Base-by-base conservation (phyloP, 2,113 vertebrate species). In the Nycticorax nycticorax region DNA sequence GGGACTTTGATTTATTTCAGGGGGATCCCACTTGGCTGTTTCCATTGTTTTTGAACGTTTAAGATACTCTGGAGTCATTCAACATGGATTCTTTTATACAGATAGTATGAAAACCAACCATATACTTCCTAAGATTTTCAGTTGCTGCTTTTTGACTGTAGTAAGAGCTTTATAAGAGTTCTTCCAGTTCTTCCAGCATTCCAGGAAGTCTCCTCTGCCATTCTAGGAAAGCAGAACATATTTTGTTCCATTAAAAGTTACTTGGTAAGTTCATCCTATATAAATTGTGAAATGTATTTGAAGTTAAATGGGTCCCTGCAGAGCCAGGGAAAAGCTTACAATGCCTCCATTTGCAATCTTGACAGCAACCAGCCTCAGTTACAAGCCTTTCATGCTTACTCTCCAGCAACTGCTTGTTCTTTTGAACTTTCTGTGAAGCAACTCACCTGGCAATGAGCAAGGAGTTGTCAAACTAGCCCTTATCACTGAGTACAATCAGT, bases 201-300 rank as follows among this genome's bases (percentile, higher is more conserved):
- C 66, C 82, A 88, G 66, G 87, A 95, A 94, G 56, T 45, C 56
- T 74, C 53, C 81, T 72, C 26, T 93, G 69, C 81, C 82, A n/a
- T 93, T 95, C 91, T 52, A 96, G 74, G 86, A 92, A 95, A 96
- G 88, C n/a, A 92, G 53, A 94, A 77, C n/a, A 82, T 27, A 67
- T 78, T 59, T 92, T 68, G 20, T 93, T 96, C 82, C 5, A 1
- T 41, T 77, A 37, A 82, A 52, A 92, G 69, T 39, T 81, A 62
- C 77, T 87, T 57, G 35, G 30, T 94, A 87, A 73, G 8, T 71
- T 79, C 66, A 83, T 69, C 27, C 32, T 69, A 64, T 60, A 66
- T 53, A 83, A 92, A 75, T 74, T 74, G 60, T 85, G 79, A 88
- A 91, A 93, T 10, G 12, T 26, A 48, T 68, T 92, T 82, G 43